Evolutionary conservation across 1,140 invertebrate genomes (phyloP).

Genomic region (Ctenoplectra terminalis): DNA sequence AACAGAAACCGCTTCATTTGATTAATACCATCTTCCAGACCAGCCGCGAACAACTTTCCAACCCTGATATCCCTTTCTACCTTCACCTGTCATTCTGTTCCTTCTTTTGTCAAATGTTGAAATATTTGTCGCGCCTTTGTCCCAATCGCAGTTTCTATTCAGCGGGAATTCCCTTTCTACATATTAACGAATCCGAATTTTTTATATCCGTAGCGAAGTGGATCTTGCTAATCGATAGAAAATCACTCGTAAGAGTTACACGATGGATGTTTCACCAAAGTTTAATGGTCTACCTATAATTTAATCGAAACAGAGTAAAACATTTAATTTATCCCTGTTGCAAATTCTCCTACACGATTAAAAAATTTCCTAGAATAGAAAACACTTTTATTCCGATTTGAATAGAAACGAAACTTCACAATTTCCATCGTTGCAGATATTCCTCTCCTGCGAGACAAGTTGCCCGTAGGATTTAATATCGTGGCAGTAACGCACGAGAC

Average conservation of each 20-base stretch:
- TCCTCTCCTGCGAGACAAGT: background rate
- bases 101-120: slow-evolving; percentile 33
- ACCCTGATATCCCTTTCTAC: slow-evolving; percentile 25
- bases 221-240: background rate
- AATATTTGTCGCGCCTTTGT: slow-evolving; percentile 28
- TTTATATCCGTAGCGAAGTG: background rate
- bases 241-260: background rate
- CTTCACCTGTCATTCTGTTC: slow-evolving; percentile 17
- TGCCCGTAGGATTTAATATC: slow-evolving; percentile 13
- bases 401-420: background rate
- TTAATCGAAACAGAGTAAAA: background rate
- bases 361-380: too few species aligned
- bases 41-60: slow-evolving; percentile 39
- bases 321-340: background rate
- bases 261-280: background rate
- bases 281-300: background rate
- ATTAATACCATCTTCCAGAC: slow-evolving; percentile 50
- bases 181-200: background rate
- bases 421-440: background rate
- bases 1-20: slow-evolving; percentile 63
- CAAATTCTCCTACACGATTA: background rate
- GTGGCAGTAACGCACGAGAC: background rate
- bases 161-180: background rate
- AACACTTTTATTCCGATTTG: too few species aligned
- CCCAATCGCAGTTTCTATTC: background rate